These are phyloP conservation scores for Synergus itoensis DNA, from an alignment of 2,888 invertebrate species.

Conservation along the genomic window DNA sequence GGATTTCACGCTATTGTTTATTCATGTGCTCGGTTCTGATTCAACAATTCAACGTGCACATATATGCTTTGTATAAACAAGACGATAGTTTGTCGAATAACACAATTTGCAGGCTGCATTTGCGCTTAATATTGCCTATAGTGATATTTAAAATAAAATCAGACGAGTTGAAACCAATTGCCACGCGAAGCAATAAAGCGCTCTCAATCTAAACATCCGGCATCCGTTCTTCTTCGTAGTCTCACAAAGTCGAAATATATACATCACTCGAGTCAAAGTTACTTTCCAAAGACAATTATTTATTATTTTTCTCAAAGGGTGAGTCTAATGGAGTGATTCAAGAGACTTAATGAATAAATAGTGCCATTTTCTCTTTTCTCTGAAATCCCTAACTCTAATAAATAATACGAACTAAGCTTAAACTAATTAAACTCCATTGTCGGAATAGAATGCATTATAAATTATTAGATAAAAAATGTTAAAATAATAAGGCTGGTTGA, in stretches of 20 bases:
- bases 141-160: conserved; percentile 29
- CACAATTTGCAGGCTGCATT: conserved; percentile 20
- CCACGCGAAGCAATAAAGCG: conserved; percentile 29
- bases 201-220: conserved; percentile 39
- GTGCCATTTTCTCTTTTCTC: neutral
- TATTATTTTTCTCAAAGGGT: conserved; percentile 25
- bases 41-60: neutral
- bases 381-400: too few relatives aligned
- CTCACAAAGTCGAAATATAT: conserved; percentile 23
- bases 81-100: conserved; percentile 14
- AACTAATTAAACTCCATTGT: too few relatives aligned
- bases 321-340: conserved; percentile 30
- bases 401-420: too few relatives aligned
- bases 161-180: conserved; percentile 4
- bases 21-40: conserved; percentile 32
- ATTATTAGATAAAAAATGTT: neutral
- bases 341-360: conserved; percentile 24
- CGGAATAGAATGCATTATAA: too few relatives aligned
- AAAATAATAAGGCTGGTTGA: neutral
- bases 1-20: conserved; percentile 28
- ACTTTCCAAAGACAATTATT: conserved; percentile 37
- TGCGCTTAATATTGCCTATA: conserved; percentile 14
- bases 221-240: conserved; percentile 37
- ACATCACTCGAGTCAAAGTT: conserved; percentile 30
- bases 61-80: conserved; percentile 19